These are phyloP conservation scores for Drosophila koepferae DNA, from an alignment of 2,888 invertebrate species.

Conservation along the genomic window DNA sequence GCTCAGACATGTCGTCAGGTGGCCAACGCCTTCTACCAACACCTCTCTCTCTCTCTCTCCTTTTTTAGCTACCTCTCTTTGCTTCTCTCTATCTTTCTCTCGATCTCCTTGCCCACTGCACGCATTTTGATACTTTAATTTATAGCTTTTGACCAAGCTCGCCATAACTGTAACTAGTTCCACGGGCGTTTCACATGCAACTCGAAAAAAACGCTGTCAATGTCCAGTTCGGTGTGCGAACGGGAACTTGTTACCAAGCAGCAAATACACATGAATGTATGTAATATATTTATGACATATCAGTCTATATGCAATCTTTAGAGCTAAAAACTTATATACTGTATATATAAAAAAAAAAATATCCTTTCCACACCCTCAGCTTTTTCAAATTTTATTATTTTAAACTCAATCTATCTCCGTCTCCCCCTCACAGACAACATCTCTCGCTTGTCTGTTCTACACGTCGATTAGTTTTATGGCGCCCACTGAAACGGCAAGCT, in stretches of 20 bases:
- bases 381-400: neutral
- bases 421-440: neutral
- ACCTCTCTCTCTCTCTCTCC: neutral
- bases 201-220: neutral
- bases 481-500: conserved; percentile 73
- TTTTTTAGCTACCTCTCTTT: neutral
- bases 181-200: conserved; percentile 42
- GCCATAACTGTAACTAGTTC: conserved; percentile 73
- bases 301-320: too few species aligned
- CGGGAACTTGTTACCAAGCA: conserved; percentile 13
- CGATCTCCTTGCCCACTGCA: conserved; percentile 27
- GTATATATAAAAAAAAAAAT: neutral
- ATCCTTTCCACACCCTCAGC: neutral
- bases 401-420: neutral
- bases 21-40: conserved; percentile 56
- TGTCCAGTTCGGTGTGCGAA: conserved; percentile 20
- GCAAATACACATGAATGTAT: neutral
- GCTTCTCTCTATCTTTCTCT: neutral
- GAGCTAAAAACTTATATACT: too few species aligned
- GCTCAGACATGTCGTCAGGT: conserved; percentile 74
- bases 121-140: conserved; percentile 80
- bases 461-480: conserved; percentile 57
- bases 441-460: neutral
- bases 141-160: conserved; percentile 73
- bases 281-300: too few species aligned